Evolutionary conservation across 2,888 invertebrate species (phyloP).

Genomic region (Oligia latruncula): DNA sequence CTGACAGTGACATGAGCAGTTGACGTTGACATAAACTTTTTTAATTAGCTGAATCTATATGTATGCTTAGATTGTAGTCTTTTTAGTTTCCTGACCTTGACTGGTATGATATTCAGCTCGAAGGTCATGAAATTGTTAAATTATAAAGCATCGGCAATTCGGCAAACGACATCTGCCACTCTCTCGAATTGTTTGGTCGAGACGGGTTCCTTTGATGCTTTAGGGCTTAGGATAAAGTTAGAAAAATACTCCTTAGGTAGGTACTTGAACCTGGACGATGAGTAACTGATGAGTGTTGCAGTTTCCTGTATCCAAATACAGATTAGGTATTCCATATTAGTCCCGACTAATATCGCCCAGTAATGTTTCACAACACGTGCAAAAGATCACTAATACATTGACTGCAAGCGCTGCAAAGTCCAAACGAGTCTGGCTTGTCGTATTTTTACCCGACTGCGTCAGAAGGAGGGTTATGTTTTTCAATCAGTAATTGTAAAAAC

Average conservation of each 20-base stretch:
- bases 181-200: neutral
- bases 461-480: too few relatives aligned
- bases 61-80: neutral
- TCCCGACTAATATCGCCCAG: neutral
- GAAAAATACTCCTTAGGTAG: neutral
- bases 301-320: neutral
- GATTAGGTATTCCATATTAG: neutral
- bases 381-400: neutral
- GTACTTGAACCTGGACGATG: neutral
- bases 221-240: neutral
- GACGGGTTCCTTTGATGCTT: neutral
- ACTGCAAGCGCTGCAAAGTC: neutral
- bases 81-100: neutral
- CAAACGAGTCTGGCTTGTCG: neutral
- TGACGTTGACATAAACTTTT: conserved; percentile 5
- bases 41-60: too few relatives aligned
- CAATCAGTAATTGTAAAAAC: neutral
- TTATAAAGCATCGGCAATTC: neutral
- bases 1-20: conserved; percentile 3
- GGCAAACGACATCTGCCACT: neutral
- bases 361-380: neutral
- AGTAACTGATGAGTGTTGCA: neutral
- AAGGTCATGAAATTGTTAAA: neutral
- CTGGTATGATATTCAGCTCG: neutral
- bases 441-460: neutral